Evolutionary conservation across 2,888 invertebrate genomes (phyloP), one percentile per base, ranked within the genome.

Genomic region (Dimorphilus gyrociliatus): DNA sequence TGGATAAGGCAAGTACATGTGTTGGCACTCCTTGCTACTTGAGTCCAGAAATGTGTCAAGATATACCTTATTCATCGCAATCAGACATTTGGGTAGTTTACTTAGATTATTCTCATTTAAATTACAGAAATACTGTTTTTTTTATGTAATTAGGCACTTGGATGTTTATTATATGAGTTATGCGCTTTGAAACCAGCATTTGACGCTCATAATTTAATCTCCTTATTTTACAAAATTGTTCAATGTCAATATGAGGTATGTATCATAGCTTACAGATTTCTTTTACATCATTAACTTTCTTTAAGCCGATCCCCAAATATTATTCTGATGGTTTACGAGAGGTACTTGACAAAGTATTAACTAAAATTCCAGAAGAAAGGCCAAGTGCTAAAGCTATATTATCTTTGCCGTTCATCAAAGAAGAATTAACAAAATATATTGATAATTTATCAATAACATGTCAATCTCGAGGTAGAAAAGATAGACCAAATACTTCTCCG

Each of bases 11-110:
- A 4, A 51, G 50, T 31, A 58, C 58, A 1, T 52, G 56, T 21
- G 55, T 58, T 7, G 58, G 58, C 2, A 58, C 58, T 2, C 58
- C 58, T 3, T 48, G 51, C 23, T 56, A 58, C 33, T 47, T 58
- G 2, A 56, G 56, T 35, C 58, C 58, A n/a, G 58, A 58, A 33
- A 42, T 57, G 30, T 58, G 58, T 35, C 54, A 56, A 32, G 56
- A 58, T 35, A 51, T 54, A 27, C 58, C 58, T 3, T 58, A 58
- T 41, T 53, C 49, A 27, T 56, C 56, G 18, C 55, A 58, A 39
- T 55, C 56, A 3, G 58, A 58, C 39, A 46, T 57, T 26, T 58
- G 58, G 58, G 58, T 55, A 38, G 37, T 48, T 36, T 4, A 8
- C 12, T 4, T 24, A 6, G 3, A 21, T 21, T n/a, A n/a, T n/a